Evolutionary conservation across 1,140 invertebrate species (phyloP), one percentile per base, ranked within the genome.

Genomic region (Pemphigus obesinymphae): DNA sequence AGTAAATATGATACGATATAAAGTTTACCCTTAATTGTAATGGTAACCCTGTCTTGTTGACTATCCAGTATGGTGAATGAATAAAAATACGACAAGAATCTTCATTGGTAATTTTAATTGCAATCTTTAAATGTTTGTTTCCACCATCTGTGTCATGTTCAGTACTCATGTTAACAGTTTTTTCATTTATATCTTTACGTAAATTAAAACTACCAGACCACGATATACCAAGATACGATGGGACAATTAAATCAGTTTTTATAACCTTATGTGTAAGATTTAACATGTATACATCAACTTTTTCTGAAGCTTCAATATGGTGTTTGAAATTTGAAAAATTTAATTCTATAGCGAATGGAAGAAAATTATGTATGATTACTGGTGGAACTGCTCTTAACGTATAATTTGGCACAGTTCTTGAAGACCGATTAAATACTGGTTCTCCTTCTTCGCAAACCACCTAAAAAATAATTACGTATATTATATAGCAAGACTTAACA

Each of bases 11-110:
- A 1, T 17, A 23, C 6, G 8, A 29, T 75, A 20, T 75, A 37
- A 34, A 40, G 3, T 58, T 88, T 88, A 95, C 93, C 88, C 93
- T 92, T 53, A 95, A 89, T 85, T 93, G 92, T 78, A 97, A 86
- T 23, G 92, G 90, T 83, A 95, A 87, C 29, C 91, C 92, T 8
- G 95, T 95, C 87, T 96, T 96, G 87, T 97, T 97, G 58, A 96
- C 91, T 85, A 97, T 92, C 96, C 96, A 97, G 87, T 96, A 96
- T 3, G 95, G 94, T 17, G 93, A 90, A 86, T 94, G 93, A 53
- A 97, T 87, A 82, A 91, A 90, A 48, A 95, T 85, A 76, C 92
- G 89, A 86, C 90, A 90, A 82, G 89, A 90, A 82, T 88, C 89
- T n/a, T 88, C 88, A 78, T 90, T 88, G 29, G 90, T 89, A 15